Evolutionary conservation across 2,113 vertebrate genomes (phyloP), one percentile per base, ranked within the genome.

Genomic region (Cettia cetti): DNA sequence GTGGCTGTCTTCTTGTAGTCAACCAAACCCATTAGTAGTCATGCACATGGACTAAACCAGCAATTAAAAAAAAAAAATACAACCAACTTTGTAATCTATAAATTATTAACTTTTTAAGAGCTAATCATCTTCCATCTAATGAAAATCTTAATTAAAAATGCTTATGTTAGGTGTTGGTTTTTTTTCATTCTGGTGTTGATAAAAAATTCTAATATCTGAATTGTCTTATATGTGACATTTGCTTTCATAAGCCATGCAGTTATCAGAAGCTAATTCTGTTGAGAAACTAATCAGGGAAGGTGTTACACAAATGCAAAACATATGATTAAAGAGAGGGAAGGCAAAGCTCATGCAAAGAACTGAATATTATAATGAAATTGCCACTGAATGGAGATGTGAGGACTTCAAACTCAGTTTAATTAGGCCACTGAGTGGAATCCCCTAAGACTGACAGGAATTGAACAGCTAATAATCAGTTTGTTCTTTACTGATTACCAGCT

Each of bases 381-480:
- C 90, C 96, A 86, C 93, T 97, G 97, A 98, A 97, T 98, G 98
- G 97, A 97, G 98, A 98, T 98, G 97, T 96, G 97, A 98, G 97
- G 96, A 97, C 97, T 98, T 97, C 96, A 94, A 95, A 93, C 96
- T 96, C 94, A 88, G 97, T 97, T 98, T 98, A 99, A 99, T 99
- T 99, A 99, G 98, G 95, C 89, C 97, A 98, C 96, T 96, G 96
- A 98, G 92, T 98, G 97, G 97, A 98, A 98, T 98, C 98, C 98
- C 98, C 90, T 94, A 98, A 98, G 98, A 98, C 98, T 96, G 97
- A 97, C 94, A 98, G 98, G 98, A 98, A 98, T 91, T 98, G 98
- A 98, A 97, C 97, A 98, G 98, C 98, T 99, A 98, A 99, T 99
- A 98, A 99, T 99, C 98, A 99, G 98, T 98, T 99, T 98, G 98